Conservation (phyloP, 2,113 vertebrate species). For the Neolamprologus modestus region DNA sequence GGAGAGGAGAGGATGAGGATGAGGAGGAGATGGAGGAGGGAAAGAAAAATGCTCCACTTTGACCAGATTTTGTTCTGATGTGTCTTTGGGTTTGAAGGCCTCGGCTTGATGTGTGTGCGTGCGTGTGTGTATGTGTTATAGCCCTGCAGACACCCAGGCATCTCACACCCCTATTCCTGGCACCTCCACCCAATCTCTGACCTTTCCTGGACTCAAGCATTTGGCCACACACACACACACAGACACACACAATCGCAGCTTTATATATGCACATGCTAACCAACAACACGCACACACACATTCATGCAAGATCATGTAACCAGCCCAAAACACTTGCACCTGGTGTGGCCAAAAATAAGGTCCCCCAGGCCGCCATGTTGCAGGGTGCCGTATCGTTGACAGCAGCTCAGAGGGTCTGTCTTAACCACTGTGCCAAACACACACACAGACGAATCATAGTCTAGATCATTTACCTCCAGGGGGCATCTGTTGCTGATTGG, state of each 20-base stretch:
- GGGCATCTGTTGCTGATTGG: conserved; percentile 40
- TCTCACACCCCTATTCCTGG: conserved; percentile 76
- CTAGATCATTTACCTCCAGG: conserved; percentile 20
- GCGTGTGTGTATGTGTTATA: neutral
- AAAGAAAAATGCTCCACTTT: conserved; percentile 44
- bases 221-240: conserved; percentile 19
- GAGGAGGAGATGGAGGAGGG: neutral
- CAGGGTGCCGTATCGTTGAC: conserved; percentile 24
- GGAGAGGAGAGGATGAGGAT: neutral
- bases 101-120: neutral
- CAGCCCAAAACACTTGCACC: conserved; percentile 67
- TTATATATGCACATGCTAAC: conserved; percentile 4
- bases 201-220: conserved; percentile 63
- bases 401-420: conserved; percentile 2
- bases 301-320: conserved; percentile 61
- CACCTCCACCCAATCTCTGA: conserved; percentile 67
- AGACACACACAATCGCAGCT: conserved; percentile 8
- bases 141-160: conserved; percentile 63
- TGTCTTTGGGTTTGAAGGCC: conserved; percentile 18
- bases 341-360: conserved; percentile 68
- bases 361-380: conserved; percentile 12
- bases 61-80: conserved; percentile 53
- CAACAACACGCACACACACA: conserved; percentile 14
- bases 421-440: neutral
- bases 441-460: neutral